Conservation (phyloP, 2,888 invertebrate genomes). For the Acrobasis suavella region DNA sequence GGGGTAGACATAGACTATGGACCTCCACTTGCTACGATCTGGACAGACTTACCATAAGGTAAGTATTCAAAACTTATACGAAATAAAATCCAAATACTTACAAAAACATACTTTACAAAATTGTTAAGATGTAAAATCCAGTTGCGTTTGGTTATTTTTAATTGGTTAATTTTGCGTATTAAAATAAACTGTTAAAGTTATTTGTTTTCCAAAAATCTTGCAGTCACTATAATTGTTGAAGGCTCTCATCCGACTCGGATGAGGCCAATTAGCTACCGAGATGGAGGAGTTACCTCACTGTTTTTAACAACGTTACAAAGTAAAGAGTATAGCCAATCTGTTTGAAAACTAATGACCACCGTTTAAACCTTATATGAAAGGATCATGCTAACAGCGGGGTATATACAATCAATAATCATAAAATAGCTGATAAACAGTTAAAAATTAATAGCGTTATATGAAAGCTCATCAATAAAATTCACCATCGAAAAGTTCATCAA, state of each 20-base stretch:
- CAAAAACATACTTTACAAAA: no score
- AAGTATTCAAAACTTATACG: no score
- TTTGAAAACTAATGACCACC: background rate
- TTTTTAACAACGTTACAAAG: background rate
- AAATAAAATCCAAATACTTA: no score
- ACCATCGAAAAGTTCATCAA: no score
- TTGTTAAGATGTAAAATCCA: no score
- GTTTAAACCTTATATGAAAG: background rate
- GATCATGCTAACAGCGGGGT: background rate
- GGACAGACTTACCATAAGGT: no score
- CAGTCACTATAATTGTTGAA: conserved; percentile 1
- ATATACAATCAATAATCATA: no score
- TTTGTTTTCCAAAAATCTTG: background rate
- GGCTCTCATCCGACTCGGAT: background rate
- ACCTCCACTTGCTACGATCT: no score
- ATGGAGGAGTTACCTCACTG: background rate
- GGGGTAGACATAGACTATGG: no score
- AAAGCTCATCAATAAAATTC: no score
- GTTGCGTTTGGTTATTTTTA: background rate
- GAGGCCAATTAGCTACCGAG: conserved; percentile 10
- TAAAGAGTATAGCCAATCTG: background rate
- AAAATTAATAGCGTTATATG: no score
- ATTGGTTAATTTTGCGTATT: background rate
- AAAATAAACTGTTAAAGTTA: conserved; percentile 2
- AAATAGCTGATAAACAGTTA: no score